Evolutionary conservation across 2,797 vertebrate species (phyloP).

Genomic region (Denticeps clupeoides): DNA sequence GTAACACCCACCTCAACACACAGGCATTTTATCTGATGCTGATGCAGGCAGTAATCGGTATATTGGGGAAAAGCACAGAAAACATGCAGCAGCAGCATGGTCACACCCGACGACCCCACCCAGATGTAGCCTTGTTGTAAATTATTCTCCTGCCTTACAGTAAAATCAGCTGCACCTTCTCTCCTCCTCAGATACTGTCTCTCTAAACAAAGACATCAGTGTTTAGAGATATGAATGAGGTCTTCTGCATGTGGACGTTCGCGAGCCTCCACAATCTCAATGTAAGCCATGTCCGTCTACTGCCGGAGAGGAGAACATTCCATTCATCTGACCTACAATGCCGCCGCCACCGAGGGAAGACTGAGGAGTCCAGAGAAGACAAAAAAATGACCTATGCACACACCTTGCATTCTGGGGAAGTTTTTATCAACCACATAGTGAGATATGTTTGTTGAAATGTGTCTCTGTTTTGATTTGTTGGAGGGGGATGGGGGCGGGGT

Average conservation of each 20-base stretch:
- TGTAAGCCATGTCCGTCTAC: constrained; percentile 76
- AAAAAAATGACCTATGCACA: constrained; percentile 82
- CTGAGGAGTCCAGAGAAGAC: constrained; percentile 58
- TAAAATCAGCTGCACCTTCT: background rate
- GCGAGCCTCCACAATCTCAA: constrained; percentile 83
- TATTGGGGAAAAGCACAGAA: constrained; percentile 35
- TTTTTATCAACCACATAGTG: constrained; percentile 91
- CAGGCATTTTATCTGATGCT: too few relatives aligned
- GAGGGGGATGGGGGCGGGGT: constrained; percentile 29
- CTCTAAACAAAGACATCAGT: constrained; percentile 87
- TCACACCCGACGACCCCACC: constrained; percentile 4
- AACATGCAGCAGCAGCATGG: constrained; percentile 20
- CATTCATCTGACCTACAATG: constrained; percentile 60
- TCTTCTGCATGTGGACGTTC: constrained; percentile 97
- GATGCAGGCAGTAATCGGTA: constrained; percentile 11
- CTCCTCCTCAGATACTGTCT: constrained; percentile 73
- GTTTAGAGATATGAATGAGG: constrained; percentile 85
- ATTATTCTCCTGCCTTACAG: background rate
- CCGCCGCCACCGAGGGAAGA: too few relatives aligned
- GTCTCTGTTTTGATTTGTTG: constrained; percentile 80
- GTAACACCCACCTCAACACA: constrained; percentile 56
- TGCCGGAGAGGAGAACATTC: constrained; percentile 85
- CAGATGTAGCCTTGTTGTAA: too few relatives aligned
- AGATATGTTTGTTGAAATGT: constrained; percentile 94
- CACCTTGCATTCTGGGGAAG: constrained; percentile 84